A percentile compares a stretch with the other conserved stretches of the same genome.
phyloP scores from a whole-genome alignment of 2,888 invertebrate genomes.

The Alitta virens region DNA sequence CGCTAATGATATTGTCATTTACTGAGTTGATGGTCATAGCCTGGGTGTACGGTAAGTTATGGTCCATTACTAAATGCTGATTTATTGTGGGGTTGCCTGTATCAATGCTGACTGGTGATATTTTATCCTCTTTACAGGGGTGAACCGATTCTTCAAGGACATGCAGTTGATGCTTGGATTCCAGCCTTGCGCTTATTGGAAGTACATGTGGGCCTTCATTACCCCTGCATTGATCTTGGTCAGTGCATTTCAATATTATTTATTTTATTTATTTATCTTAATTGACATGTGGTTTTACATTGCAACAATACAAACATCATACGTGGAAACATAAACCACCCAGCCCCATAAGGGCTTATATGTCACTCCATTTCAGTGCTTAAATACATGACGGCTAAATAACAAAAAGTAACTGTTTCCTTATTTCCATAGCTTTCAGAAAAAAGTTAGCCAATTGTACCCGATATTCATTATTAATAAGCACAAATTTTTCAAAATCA shows the following conservation, averaged over 20 bases:
- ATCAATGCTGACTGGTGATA: background rate
- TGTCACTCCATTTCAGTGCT: too few relatives aligned
- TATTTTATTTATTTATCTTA: too few relatives aligned
- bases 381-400: too few relatives aligned
- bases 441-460: too few relatives aligned
- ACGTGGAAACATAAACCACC: too few relatives aligned
- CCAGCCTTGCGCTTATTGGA: slow-evolving; percentile 44
- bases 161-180: slow-evolving; percentile 55
- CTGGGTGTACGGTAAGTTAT: slow-evolving; percentile 52
- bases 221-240: slow-evolving; percentile 51
- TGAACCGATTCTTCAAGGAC: slow-evolving; percentile 51
- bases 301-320: too few relatives aligned
- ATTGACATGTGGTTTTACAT: too few relatives aligned
- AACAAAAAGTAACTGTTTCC: too few relatives aligned
- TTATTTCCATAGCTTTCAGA: too few relatives aligned
- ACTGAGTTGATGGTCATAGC: slow-evolving; percentile 49
- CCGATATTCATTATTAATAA: too few relatives aligned
- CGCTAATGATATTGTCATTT: slow-evolving; percentile 56
- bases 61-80: background rate
- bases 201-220: slow-evolving; percentile 47
- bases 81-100: background rate
- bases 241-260: slow-evolving; percentile 24
- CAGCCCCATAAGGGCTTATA: too few relatives aligned
- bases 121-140: slow-evolving; percentile 39
- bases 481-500: too few relatives aligned